Conservation (phyloP, 1,140 invertebrate species). For the Linepithema humile region DNA sequence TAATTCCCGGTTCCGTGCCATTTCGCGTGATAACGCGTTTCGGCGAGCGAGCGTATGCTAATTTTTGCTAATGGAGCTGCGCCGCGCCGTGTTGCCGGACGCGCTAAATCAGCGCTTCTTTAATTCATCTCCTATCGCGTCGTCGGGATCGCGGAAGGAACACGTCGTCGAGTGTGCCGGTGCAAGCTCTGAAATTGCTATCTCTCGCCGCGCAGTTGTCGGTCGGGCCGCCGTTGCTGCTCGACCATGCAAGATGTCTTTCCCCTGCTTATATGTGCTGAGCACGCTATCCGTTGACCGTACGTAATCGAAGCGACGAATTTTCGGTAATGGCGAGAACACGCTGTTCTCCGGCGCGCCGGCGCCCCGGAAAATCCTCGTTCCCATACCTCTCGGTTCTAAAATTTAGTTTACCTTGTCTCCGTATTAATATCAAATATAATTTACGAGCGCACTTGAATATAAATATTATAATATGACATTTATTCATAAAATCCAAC, state of each 20-base stretch:
- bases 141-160: conserved; percentile 32
- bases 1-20: conserved; percentile 67
- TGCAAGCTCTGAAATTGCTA: conserved; percentile 33
- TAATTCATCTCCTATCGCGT: conserved; percentile 47
- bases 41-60: conserved; percentile 60
- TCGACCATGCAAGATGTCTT: conserved; percentile 21
- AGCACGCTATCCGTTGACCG: conserved; percentile 2
- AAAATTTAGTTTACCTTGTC: too few species aligned
- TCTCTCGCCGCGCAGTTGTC: conserved; percentile 30
- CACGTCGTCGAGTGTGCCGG: conserved; percentile 34
- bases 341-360: background rate
- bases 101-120: conserved; percentile 62
- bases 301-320: conserved; percentile 32
- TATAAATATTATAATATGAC: too few species aligned
- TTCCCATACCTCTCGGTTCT: too few species aligned
- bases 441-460: too few species aligned
- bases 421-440: too few species aligned
- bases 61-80: conserved; percentile 66
- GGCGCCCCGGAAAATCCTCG: background rate
- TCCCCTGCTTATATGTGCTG: conserved; percentile 21
- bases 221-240: conserved; percentile 16
- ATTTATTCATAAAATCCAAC: too few species aligned
- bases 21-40: conserved; percentile 64
- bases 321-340: conserved; percentile 39
- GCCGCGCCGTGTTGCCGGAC: background rate